Evolutionary conservation across 2,797 vertebrate genomes (phyloP), one percentile per base, ranked within the genome.

Genomic region (Eutrigla gurnardus): DNA sequence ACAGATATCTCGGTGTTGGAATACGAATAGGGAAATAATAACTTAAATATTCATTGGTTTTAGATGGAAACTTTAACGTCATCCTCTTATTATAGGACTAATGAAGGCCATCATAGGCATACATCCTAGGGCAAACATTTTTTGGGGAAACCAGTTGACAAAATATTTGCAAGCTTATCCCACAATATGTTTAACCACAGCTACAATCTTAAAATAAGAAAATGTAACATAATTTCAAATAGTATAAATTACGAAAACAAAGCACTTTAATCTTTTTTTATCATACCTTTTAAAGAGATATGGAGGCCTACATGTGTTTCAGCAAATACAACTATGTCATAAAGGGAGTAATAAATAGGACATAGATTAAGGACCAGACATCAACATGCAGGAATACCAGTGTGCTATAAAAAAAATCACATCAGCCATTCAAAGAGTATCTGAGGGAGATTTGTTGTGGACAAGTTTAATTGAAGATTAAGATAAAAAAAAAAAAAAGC

Each of bases 401-500:
- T 4, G 39, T 64, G 18, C 17, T 7, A 33, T 45, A 40, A 52
- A n/a, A 4, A 2, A 39, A 32, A 40, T 47, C 25, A 25, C 25
- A 25, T 25, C 25, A 82, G 43, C n/a, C n/a, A 50, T 71, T 66
- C 68, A 53, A 80, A 85, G 25, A 57, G 36, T 11, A 76, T 57
- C 46, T 5, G 15, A 77, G 33, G 59, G 58, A 71, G 65, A 55
- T 83, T 73, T 87, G 64, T 75, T 78, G 61, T 17, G 39, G 36
- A 55, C 10, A 46, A 71, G 55, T 83, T 80, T 59, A 78, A 72
- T 57, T n/a, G 63, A 74, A 45, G 78, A 70, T 78, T 25, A 25
- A 25, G 25, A 25, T 25, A 25, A 25, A 25, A 25, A 25, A 25
- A 25, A 25, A 25, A 65, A 47, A 85, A 77, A 88, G 72, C 77